Evolutionary conservation across 2,888 invertebrate species (phyloP), one percentile per base, ranked within the genome.

Genomic region (Eubasilissa splendida): DNA sequence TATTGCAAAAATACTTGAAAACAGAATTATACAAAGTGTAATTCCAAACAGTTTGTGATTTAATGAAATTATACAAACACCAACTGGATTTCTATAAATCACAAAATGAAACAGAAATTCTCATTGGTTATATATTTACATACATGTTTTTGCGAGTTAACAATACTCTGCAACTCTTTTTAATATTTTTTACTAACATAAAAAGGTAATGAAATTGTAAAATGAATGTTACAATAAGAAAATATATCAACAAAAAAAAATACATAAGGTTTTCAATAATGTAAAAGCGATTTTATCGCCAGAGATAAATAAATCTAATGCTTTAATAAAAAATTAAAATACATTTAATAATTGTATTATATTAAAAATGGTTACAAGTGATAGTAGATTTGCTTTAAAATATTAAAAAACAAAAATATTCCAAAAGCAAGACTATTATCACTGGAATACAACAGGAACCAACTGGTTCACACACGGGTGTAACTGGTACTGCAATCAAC

Each of bases 351-450:
- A 77, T 54, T 12, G 70, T 70, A 71, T 56, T 77, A 71, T 56
- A 73, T 73, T 33, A 78, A 63, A 42, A 42, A 63, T 71, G 56
- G 50, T 59, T 78, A 50, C 71, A 60, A 73, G 74, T 79, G 79
- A 79, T 79, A 79, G 54, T 74, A 73, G 79, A 73, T 73, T 79
- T 79, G 79, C 79, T 63, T 54, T 10, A 73, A 79, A 79, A 73
- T 73, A 73, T 79, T 58, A 74, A 76, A 76, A 79, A 79, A 79
- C 52, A 22, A 73, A 53, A 79, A 73, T 73, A 73, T 79, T 79
- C 33, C 58, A 60, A 73, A 65, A 74, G 73, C 79, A 79, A 71
- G 42, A 73, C 79, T 70, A 79, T 70, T 74, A 79, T 71, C 79
- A 79, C 79, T 56, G 14, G 58, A 42, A 59, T 14, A 74, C 54